Evolutionary conservation across 2,797 vertebrate species (phyloP), one percentile per base, ranked within the genome.

Genomic region (Pseudopleuronectes americanus): DNA sequence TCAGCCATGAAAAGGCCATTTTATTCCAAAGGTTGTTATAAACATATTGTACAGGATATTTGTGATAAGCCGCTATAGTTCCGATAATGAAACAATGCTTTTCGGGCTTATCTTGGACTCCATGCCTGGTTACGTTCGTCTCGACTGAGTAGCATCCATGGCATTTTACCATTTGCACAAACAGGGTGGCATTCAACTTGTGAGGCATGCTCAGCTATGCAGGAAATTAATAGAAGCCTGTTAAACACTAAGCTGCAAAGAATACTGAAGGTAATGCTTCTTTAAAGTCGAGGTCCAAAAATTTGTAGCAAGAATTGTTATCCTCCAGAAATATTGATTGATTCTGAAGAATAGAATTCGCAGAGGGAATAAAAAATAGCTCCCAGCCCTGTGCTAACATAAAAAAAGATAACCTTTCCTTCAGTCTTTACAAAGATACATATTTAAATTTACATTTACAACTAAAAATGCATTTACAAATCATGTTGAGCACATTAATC

Each of bases 21-120:
- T 90, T 90, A 90, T 90, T 88, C 90, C 86, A 90, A 91, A 91
- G 85, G 79, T 86, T 88, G 68, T 73, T 90, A 90, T 86, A 89
- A 91, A 92, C 87, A 88, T 90, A 84, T 82, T 84, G 67, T 87
- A 90, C 88, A 89, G 81, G 81, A 84, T 79, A 83, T 85, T 85
- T 23, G 56, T 59, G 74, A 89, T 83, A 88, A 85, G 78, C 81
- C 70, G 36, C 23, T 84, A 63, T 76, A 87, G 84, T 90, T 90
- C 79, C 87, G 71, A 57, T 74, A 85, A 80, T 84, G 85, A 84
- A 90, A 92, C 84, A 66, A 83, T 79, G 84, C 59, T 77, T 84
- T 67, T 21, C 51, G 71, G 77, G 73, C 75, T 87, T 79, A 85
- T 90, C 81, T 80, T 24, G 13, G 64, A 81, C 70, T 76, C 59